A percentile compares a stretch with the other conserved stretches of the same genome.
Conservation (phyloP, 2,113 vertebrate species). For the Carlito syrichta region DNA sequence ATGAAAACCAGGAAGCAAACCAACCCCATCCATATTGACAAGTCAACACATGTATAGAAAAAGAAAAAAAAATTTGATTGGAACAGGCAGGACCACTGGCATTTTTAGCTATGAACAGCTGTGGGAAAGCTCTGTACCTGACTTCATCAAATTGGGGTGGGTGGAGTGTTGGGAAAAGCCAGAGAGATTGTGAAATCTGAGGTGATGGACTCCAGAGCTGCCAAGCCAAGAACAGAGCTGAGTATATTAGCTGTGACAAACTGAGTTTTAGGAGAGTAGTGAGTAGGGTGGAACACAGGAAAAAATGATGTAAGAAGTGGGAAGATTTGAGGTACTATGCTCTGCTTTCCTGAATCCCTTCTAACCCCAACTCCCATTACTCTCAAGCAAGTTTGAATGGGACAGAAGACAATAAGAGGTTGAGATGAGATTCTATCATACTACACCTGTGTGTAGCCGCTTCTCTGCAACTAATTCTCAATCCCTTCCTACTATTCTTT, state of each 20-base stretch:
- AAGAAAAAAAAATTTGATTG: not conserved
- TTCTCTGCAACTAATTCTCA: not conserved
- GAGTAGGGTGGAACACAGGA: not conserved
- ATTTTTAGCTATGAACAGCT: not conserved
- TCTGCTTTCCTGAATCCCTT: not conserved
- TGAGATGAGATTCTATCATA: not conserved
- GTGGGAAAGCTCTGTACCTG: not conserved
- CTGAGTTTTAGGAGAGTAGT: not conserved
- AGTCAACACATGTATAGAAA: slow-evolving; percentile 17
- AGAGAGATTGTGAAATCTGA: not conserved
- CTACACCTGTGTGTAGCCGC: not conserved
- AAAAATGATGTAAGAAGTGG: not conserved
- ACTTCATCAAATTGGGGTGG: not conserved
- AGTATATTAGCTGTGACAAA: not conserved
- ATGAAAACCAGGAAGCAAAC: not conserved
- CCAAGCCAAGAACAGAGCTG: not conserved
- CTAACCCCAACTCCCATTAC: not conserved
- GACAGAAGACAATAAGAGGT: not conserved
- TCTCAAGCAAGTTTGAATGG: not conserved
- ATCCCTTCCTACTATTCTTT: not conserved
- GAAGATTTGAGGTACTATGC: not conserved
- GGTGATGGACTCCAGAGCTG: not conserved
- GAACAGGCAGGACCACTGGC: not conserved
- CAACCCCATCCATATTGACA: slow-evolving; percentile 1
- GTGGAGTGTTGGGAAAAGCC: not conserved